These are phyloP conservation scores for Platorchestia sp. DNA, from an alignment of 1,140 invertebrate species.

Conservation along the genomic window DNA sequence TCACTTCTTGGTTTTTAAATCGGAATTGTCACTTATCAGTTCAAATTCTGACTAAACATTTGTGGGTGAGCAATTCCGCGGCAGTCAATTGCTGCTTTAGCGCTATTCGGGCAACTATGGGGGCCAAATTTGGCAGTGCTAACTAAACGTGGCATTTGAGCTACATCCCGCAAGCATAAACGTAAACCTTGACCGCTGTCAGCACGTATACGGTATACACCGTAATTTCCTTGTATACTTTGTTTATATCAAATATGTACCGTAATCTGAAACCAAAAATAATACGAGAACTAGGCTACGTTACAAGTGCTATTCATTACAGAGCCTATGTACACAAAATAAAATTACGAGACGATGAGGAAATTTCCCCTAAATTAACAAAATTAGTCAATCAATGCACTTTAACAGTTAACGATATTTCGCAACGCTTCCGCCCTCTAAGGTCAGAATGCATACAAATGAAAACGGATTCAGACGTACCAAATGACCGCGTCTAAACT, in stretches of 20 bases:
- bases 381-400: neutral
- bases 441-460: too few species aligned
- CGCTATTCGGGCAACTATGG: too few species aligned
- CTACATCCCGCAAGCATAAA: neutral
- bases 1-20: too few species aligned
- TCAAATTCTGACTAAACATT: too few species aligned
- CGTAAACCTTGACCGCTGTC: neutral
- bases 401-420: neutral
- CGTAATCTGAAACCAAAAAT: neutral
- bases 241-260: neutral
- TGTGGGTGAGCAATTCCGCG: too few species aligned
- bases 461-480: too few species aligned
- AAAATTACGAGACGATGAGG: neutral
- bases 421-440: neutral
- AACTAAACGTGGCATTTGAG: too few species aligned
- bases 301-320: neutral
- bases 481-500: too few species aligned
- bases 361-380: neutral
- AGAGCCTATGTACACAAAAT: neutral
- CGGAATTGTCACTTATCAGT: too few species aligned
- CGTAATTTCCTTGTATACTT: neutral
- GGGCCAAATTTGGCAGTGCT: too few species aligned
- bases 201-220: neutral
- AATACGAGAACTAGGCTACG: neutral
- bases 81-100: too few species aligned